These are phyloP conservation scores for Lycophotia porphyrea DNA, from an alignment of 2,888 invertebrate genomes.

Conservation along the genomic window DNA sequence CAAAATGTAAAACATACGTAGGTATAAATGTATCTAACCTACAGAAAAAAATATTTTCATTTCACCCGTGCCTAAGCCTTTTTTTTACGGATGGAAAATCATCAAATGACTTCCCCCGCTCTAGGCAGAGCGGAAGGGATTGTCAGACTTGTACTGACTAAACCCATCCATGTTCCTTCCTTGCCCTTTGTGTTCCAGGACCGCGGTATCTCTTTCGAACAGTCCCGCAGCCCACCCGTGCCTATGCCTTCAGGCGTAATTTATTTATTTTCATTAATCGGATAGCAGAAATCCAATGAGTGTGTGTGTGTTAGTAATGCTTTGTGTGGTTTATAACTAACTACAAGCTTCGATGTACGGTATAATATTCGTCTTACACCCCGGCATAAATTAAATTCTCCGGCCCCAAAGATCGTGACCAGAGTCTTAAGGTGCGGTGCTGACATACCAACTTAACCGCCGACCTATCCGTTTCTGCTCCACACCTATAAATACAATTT, in stretches of 20 bases:
- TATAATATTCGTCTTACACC: conserved; percentile 10
- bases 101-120: too few relatives aligned
- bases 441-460: conserved; percentile 23
- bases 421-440: conserved; percentile 13
- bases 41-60: not conserved
- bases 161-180: too few relatives aligned
- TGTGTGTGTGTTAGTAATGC: too few relatives aligned
- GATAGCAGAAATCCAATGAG: too few relatives aligned
- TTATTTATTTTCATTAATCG: too few relatives aligned
- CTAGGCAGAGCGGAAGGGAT: too few relatives aligned
- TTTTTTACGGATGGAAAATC: too few relatives aligned
- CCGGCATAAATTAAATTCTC: conserved; percentile 29
- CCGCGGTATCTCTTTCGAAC: too few relatives aligned
- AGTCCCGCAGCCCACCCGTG: too few relatives aligned
- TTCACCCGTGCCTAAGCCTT: not conserved
- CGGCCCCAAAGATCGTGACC: conserved; percentile 31
- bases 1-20: not conserved
- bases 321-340: not conserved
- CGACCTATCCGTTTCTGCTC: conserved; percentile 2
- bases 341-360: not conserved
- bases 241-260: too few relatives aligned
- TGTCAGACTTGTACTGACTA: too few relatives aligned
- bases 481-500: not conserved
- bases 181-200: too few relatives aligned
- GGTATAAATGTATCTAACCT: not conserved